Conservation (phyloP, 1,140 invertebrate species). For the Bombus pyrosoma region DNA sequence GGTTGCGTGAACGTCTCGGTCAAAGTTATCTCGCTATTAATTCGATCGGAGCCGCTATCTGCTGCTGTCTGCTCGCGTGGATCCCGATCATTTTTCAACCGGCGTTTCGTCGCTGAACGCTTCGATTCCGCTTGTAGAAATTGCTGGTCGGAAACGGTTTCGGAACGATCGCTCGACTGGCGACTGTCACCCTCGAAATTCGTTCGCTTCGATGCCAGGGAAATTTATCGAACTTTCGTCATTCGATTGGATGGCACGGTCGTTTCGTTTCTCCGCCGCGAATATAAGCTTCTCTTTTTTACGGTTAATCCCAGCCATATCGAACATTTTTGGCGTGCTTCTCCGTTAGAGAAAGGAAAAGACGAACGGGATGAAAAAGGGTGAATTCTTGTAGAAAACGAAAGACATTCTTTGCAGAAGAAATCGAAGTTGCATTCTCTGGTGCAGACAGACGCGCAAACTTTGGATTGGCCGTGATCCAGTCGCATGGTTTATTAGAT, state of each 20-base stretch:
- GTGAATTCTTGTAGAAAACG: constrained; percentile 21
- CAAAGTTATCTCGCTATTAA: constrained; percentile 52
- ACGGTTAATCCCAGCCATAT: constrained; percentile 5
- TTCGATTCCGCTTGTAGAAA: constrained; percentile 6
- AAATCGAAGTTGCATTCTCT: constrained; percentile 58
- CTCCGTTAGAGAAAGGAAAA: too few species aligned
- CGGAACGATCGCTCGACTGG: background rate
- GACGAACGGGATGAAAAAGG: background rate
- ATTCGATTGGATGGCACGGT: too few species aligned
- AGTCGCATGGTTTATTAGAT: constrained; percentile 74
- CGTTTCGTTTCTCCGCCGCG: too few species aligned
- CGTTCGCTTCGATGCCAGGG: too few species aligned
- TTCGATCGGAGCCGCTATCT: constrained; percentile 18
- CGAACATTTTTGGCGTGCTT: background rate
- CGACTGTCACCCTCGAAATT: too few species aligned
- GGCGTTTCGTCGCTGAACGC: background rate
- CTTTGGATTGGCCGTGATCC: constrained; percentile 71
- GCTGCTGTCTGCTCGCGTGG: too few species aligned
- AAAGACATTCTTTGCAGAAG: constrained; percentile 32
- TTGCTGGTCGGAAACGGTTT: too few species aligned
- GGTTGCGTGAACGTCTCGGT: constrained; percentile 37
- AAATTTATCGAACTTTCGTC: too few species aligned
- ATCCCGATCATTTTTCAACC: constrained; percentile 39
- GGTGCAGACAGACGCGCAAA: constrained; percentile 50
- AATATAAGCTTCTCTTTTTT: background rate